Percentiles rank a stretch among this genome's conserved stretches.
Evolutionary conservation across 2,888 invertebrate species (phyloP).

Genomic region (Eulithis prunata): DNA sequence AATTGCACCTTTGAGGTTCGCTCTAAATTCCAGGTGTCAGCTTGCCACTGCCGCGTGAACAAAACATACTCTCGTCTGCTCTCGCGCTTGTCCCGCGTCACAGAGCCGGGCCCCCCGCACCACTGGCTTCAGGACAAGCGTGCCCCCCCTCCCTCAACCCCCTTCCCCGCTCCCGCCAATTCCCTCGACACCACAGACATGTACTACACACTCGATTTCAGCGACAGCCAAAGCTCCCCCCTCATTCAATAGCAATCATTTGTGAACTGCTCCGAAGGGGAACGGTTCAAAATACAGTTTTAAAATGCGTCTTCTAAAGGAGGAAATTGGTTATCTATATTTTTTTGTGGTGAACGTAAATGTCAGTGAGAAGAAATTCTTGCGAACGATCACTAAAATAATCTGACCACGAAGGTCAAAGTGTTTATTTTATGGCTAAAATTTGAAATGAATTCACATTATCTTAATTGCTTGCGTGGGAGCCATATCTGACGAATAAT

Average conservation of each 20-base stretch:
- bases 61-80: conserved; percentile 89
- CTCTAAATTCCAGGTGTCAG: conserved; percentile 84
- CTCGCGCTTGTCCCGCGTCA: conserved; percentile 79
- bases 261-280: conserved; percentile 77
- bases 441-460: conserved; percentile 45
- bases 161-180: conserved; percentile 65
- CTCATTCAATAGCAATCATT: conserved; percentile 88
- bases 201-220: conserved; percentile 91
- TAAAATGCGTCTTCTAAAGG: conserved; percentile 43
- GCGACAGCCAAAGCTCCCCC: conserved; percentile 90
- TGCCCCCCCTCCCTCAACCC: conserved; percentile 52
- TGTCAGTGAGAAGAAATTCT: background rate
- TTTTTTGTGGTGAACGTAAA: background rate
- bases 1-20: background rate
- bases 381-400: conserved; percentile 33
- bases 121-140: conserved; percentile 87
- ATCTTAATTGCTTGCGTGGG: conserved; percentile 53
- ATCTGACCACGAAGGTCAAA: conserved; percentile 48
- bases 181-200: conserved; percentile 88
- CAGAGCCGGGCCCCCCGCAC: conserved; percentile 67
- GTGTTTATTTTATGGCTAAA: conserved; percentile 38
- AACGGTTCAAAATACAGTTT: conserved; percentile 78
- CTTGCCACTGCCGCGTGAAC: conserved; percentile 91
- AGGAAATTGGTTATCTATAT: background rate
- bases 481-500: conserved; percentile 48